Conservation (phyloP, 53 echinoderm and acorn worm genomes). For the Stichopus horrens region DNA sequence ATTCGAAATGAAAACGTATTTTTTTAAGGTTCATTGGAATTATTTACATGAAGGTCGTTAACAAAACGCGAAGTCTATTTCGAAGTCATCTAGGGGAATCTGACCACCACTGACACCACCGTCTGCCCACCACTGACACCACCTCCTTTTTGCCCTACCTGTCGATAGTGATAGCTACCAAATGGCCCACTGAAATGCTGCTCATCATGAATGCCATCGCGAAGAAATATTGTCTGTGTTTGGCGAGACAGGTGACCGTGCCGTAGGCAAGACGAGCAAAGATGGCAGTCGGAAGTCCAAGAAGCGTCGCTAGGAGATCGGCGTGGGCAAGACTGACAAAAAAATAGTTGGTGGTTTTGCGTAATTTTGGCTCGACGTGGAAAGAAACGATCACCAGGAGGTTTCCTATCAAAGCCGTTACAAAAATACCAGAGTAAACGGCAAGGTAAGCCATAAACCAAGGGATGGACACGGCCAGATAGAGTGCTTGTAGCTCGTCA, state of each 20-base stretch:
- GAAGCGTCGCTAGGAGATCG: constrained; percentile 29
- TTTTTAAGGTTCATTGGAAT: no score
- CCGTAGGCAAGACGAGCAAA: constrained; percentile 35
- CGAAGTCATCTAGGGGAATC: no score
- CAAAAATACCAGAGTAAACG: constrained; percentile 24
- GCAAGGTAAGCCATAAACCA: constrained; percentile 31
- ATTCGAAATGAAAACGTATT: no score
- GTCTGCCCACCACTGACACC: background rate
- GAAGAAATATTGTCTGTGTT: constrained; percentile 38
- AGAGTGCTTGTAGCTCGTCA: background rate
- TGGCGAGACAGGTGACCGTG: constrained; percentile 25
- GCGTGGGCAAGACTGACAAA: constrained; percentile 41
- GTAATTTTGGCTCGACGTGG: constrained; percentile 39
- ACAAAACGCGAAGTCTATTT: no score
- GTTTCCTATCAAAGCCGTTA: constrained; percentile 16
- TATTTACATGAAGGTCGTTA: no score
- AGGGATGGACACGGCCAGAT: constrained; percentile 6
- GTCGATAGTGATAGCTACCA: constrained; percentile 37
- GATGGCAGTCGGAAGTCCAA: constrained; percentile 11
- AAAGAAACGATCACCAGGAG: constrained; percentile 40
- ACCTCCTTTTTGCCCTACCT: constrained; percentile 2
- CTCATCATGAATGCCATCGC: constrained; percentile 44
- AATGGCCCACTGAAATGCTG: constrained; percentile 40
- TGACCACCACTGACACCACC: no score
- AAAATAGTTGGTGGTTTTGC: constrained; percentile 31